A percentile compares a stretch with the other conserved stretches of the same genome.
Conservation (phyloP, 2,113 vertebrate genomes). For the Cynocephalus volans region DNA sequence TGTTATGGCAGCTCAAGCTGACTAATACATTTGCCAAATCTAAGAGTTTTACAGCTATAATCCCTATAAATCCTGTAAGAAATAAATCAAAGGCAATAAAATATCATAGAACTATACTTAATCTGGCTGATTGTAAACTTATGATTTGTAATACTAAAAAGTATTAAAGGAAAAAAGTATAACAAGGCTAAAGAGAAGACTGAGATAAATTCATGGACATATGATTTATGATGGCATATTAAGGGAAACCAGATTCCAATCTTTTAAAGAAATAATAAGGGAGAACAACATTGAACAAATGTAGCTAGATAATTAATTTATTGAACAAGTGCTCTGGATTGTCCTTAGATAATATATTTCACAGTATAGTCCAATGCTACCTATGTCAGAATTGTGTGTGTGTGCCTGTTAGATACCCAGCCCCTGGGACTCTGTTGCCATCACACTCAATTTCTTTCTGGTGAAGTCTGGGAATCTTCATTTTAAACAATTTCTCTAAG, state of each 20-base stretch:
- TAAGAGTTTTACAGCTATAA: neutral
- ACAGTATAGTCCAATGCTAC: neutral
- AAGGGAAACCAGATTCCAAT: neutral
- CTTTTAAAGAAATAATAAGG: constrained; percentile 24
- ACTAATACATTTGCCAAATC: constrained; percentile 8
- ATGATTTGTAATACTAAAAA: neutral
- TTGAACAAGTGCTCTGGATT: neutral
- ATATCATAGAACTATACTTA: neutral
- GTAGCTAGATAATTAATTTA: neutral
- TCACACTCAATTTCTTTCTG: neutral
- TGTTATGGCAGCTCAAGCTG: neutral
- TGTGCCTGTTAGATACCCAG: neutral
- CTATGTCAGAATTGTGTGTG: neutral
- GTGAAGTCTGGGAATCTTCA: neutral
- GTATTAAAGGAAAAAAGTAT: neutral
- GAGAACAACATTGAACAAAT: neutral
- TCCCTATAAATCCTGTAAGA: constrained; percentile 24
- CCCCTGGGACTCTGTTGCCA: neutral
- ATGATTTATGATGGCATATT: neutral
- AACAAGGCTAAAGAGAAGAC: neutral
- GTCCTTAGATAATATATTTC: neutral
- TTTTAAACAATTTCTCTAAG: neutral
- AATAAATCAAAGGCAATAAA: constrained; percentile 43
- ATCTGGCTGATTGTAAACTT: constrained; percentile 1
- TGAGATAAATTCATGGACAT: neutral